Percentiles rank a stretch among this genome's conserved stretches.
Conservation (phyloP, 2,888 invertebrate species). For the Coronaproctus castanopsis region DNA sequence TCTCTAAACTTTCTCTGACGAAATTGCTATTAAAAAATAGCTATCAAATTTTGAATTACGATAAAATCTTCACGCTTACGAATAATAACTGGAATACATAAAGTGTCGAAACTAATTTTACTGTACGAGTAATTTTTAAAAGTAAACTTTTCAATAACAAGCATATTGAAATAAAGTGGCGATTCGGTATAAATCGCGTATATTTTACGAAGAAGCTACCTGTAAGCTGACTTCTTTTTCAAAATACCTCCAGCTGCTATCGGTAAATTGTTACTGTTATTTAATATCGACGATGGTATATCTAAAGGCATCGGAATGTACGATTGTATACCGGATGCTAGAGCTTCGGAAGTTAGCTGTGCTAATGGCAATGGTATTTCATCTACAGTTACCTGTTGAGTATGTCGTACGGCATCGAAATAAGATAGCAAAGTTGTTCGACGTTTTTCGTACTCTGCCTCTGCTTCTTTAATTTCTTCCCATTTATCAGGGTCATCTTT, state of each 20-base stretch:
- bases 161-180: too few species aligned
- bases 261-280: slow-evolving; percentile 28
- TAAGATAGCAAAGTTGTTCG: slow-evolving; percentile 71
- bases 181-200: too few species aligned
- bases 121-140: too few species aligned
- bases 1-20: too few species aligned
- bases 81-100: too few species aligned
- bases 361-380: slow-evolving; percentile 69
- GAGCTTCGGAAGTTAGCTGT: slow-evolving; percentile 22
- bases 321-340: slow-evolving; percentile 25
- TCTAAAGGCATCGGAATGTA: slow-evolving; percentile 34
- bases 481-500: slow-evolving; percentile 92
- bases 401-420: slow-evolving; percentile 85
- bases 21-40: too few species aligned
- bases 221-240: slow-evolving; percentile 45
- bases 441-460: slow-evolving; percentile 80
- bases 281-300: slow-evolving; percentile 16
- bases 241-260: slow-evolving; percentile 38
- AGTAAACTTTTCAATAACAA: too few species aligned
- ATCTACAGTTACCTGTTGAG: slow-evolving; percentile 79
- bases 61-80: too few species aligned
- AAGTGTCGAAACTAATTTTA: too few species aligned
- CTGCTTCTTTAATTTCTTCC: slow-evolving; percentile 71
- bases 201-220: too few species aligned
- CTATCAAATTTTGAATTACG: too few species aligned